Evolutionary conservation across 2,888 invertebrate species (phyloP), one percentile per base, ranked within the genome.

Genomic region (Tubiluchus corallicola): DNA sequence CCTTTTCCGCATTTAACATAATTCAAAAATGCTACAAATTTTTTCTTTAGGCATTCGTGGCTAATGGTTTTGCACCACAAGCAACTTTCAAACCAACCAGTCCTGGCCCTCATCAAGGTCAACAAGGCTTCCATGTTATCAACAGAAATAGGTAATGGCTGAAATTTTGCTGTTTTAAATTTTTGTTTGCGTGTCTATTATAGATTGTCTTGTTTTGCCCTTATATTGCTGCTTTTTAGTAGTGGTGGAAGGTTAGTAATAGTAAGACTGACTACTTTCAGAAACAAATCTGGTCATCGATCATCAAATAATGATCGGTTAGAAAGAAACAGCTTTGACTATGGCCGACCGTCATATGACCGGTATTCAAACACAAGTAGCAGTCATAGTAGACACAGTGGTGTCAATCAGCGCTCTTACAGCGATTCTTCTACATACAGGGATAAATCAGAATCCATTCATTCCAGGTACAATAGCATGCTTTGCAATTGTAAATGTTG

Each of bases 11-110:
- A n/a, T n/a, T n/a, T n/a, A n/a, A n/a, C n/a, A n/a, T n/a, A n/a
- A n/a, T n/a, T n/a, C n/a, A n/a, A n/a, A n/a, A n/a, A n/a, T n/a
- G n/a, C n/a, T n/a, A n/a, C n/a, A n/a, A n/a, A 44, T 40, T 42
- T 47, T 19, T 42, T 42, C 48, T 42, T 53, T 71, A 74, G 59
- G 74, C 80, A 49, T 78, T 77, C 63, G 72, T 77, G 48, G 71
- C 77, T 55, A 80, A 79, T 62, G 78, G 79, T 45, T 65, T 80
- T 52, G 71, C 77, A 46, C 77, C 76, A 41, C 77, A 76, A 60
- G 70, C 71, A 45, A 67, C 74, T 44, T 76, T 73, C 57, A 57
- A 62, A 47, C 74, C 74, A 56, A 67, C 71, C n/a, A n/a, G n/a
- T n/a, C n/a, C n/a, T n/a, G n/a, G n/a, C n/a, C n/a, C n/a, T n/a